A percentile compares a stretch with the other conserved stretches of the same genome.
Evolutionary conservation across 1,140 invertebrate species (phyloP).

Genomic region (Parapsyche elsis): DNA sequence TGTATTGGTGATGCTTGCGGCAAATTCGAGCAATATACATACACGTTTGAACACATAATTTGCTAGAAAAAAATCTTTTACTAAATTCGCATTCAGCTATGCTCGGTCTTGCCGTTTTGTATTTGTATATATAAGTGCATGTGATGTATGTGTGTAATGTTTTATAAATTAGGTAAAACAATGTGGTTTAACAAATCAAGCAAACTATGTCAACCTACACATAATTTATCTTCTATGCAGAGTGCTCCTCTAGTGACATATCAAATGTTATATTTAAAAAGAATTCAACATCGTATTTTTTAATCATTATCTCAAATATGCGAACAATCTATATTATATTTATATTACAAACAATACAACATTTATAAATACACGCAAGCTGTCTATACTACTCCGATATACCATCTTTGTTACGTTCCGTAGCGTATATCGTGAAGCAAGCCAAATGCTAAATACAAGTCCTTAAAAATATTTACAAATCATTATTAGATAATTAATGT

Average conservation of each 20-base stretch:
- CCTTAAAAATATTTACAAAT: constrained; percentile 41
- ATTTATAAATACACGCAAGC: constrained; percentile 57
- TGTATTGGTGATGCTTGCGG: no score
- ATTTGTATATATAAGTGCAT: no score
- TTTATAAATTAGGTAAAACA: neutral
- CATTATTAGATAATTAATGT: neutral
- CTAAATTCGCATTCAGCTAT: no score
- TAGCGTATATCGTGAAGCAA: constrained; percentile 6
- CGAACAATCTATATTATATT: constrained; percentile 53
- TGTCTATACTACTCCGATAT: constrained; percentile 42
- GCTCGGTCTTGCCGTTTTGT: no score
- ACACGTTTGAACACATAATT: neutral
- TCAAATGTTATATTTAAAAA: constrained; percentile 52
- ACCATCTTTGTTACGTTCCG: constrained; percentile 7
- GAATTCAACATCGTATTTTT: constrained; percentile 53
- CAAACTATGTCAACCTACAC: constrained; percentile 51
- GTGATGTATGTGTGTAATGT: no score
- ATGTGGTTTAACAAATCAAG: constrained; percentile 47
- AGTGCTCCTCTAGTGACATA: constrained; percentile 50
- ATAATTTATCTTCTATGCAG: constrained; percentile 34
- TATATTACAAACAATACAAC: constrained; percentile 56
- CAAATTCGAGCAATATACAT: no score
- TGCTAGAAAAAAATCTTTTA: no score
- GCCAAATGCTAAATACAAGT: constrained; percentile 12
- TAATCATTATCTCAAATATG: constrained; percentile 48